Evolutionary conservation across 2,113 vertebrate genomes (phyloP).

Genomic region (Clarias batrachus): DNA sequence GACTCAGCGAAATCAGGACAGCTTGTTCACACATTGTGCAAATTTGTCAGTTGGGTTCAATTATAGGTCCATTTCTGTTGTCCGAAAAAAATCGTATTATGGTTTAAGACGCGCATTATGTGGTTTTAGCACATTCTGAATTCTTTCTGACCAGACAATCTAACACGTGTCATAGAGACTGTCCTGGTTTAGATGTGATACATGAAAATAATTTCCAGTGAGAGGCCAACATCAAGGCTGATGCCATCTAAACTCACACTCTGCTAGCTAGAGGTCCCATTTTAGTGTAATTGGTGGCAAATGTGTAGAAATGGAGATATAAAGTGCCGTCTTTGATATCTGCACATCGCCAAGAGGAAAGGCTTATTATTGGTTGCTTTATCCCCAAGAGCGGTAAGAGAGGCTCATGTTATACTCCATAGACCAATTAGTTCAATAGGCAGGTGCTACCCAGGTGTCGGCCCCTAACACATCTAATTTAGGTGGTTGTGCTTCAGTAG

Average conservation of each 20-base stretch:
- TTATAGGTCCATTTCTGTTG: conserved; percentile 1
- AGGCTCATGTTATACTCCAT: conserved; percentile 67
- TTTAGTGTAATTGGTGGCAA: conserved; percentile 71
- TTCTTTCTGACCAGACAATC: background rate
- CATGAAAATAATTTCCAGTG: conserved; percentile 16
- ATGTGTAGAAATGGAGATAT: conserved; percentile 70
- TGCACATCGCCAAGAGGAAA: conserved; percentile 63
- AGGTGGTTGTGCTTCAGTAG: conserved; percentile 60
- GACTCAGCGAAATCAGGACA: conserved; percentile 19
- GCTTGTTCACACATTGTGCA: conserved; percentile 28
- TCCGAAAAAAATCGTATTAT: conserved; percentile 19
- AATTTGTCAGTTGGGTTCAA: conserved; percentile 25
- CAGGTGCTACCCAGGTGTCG: conserved; percentile 66
- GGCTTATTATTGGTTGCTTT: conserved; percentile 63
- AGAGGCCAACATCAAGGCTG: background rate
- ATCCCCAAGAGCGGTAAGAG: conserved; percentile 60
- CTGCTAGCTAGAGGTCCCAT: conserved; percentile 51
- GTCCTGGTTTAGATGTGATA: background rate
- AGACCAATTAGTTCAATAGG: conserved; percentile 71
- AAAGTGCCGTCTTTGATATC: conserved; percentile 65
- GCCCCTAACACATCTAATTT: conserved; percentile 63
- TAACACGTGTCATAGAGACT: background rate
- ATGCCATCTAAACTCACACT: conserved; percentile 25
- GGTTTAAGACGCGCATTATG: conserved; percentile 18
- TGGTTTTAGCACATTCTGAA: conserved; percentile 31